A percentile compares a stretch with the other conserved stretches of the same genome.
Conservation (phyloP, 2,888 invertebrate genomes). For the Drosophila birchii region DNA sequence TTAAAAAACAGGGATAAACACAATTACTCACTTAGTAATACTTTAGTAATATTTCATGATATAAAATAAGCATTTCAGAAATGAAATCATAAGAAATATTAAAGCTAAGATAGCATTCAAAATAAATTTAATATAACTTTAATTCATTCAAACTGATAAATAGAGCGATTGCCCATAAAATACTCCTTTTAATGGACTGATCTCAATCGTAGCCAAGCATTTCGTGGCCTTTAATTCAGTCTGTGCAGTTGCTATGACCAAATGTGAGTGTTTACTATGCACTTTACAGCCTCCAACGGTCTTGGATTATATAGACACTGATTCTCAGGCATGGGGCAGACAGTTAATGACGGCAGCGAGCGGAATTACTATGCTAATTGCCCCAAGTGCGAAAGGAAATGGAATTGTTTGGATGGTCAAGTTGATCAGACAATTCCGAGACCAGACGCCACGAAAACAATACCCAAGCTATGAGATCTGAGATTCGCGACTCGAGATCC, state of each 20-base stretch:
- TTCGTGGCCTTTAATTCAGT: conserved; percentile 8
- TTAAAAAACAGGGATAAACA: neutral
- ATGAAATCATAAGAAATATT: neutral
- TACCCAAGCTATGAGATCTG: conserved; percentile 29
- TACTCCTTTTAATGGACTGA: neutral
- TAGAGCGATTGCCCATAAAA: neutral
- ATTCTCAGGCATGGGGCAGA: conserved; percentile 10
- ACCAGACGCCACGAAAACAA: conserved; percentile 30
- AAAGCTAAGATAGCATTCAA: neutral
- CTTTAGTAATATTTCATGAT: neutral
- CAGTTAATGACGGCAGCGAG: conserved; percentile 49
- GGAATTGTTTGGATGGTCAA: conserved; percentile 48
- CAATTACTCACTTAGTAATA: no score
- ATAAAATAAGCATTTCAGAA: neutral
- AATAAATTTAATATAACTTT: neutral
- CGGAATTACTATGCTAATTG: conserved; percentile 45
- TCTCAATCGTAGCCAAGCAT: neutral
- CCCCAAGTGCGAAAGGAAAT: conserved; percentile 45
- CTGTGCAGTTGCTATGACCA: conserved; percentile 9
- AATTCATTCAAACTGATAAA: neutral
- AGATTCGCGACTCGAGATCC: conserved; percentile 22
- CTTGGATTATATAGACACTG: conserved; percentile 3
- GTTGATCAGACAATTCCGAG: conserved; percentile 40
- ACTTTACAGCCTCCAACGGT: conserved; percentile 5
- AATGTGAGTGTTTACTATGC: conserved; percentile 3